Conservation (phyloP, 2,888 invertebrate species). For the Choreutis nemorana region DNA sequence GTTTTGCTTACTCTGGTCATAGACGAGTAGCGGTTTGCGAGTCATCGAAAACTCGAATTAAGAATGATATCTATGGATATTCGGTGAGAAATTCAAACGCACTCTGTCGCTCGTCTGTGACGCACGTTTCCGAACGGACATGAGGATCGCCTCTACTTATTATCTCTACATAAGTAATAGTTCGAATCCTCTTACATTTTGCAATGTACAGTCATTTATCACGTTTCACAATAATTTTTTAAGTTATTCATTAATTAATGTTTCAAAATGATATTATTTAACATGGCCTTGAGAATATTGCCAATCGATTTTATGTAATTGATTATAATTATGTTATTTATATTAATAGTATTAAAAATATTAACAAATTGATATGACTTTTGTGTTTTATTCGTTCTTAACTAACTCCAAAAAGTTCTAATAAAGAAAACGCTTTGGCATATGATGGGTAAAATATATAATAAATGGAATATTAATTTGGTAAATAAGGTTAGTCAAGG, state of each 20-base stretch:
- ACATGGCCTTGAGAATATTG: conserved; percentile 43
- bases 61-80: conserved; percentile 9
- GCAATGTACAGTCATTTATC: conserved; percentile 18
- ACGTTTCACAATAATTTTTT: conserved; percentile 4
- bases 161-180: conserved; percentile 46
- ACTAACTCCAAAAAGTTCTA: too few relatives aligned
- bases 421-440: too few relatives aligned
- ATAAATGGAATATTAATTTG: too few relatives aligned
- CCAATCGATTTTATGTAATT: conserved; percentile 42
- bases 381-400: conserved; percentile 23
- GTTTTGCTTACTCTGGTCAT: too few relatives aligned
- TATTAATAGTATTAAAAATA: conserved; percentile 42
- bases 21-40: too few relatives aligned
- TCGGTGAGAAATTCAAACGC: conserved; percentile 8
- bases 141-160: conserved; percentile 54
- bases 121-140: too few relatives aligned
- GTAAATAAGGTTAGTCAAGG: too few relatives aligned
- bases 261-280: conserved; percentile 22
- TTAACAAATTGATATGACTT: conserved; percentile 33
- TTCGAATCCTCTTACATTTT: conserved; percentile 33
- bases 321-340: conserved; percentile 37
- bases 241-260: conserved; percentile 5
- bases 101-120: conserved; percentile 2
- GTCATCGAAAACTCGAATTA: too few relatives aligned
- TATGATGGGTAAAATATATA: background rate